Evolutionary conservation across 2,888 invertebrate species (phyloP).

Genomic region (Lampropteryx suffumata): DNA sequence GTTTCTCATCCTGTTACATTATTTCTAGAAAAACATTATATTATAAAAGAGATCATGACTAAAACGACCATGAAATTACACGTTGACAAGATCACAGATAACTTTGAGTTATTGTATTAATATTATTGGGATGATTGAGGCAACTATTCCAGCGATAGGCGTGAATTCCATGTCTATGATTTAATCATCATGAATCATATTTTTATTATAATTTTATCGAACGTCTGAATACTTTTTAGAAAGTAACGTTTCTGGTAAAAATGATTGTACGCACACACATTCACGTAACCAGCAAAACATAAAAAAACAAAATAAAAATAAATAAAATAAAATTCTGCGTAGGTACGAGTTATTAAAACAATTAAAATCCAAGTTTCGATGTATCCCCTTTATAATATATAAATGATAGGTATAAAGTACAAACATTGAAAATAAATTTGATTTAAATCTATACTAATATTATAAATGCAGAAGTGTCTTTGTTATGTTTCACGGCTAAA

Average conservation of each 20-base stretch:
- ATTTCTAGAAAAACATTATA: constrained; percentile 5
- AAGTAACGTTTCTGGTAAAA: constrained; percentile 26
- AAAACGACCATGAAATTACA: neutral
- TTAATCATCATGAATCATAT: constrained; percentile 17
- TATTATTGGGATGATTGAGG: constrained; percentile 16
- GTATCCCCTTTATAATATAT: too few relatives aligned
- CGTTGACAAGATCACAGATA: constrained; percentile 19
- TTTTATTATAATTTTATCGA: constrained; percentile 1
- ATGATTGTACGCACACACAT: constrained; percentile 18
- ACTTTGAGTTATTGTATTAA: constrained; percentile 30
- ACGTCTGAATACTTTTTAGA: constrained; percentile 14
- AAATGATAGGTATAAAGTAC: too few relatives aligned
- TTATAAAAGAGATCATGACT: neutral
- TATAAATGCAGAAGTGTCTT: too few relatives aligned
- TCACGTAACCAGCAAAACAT: constrained; percentile 28
- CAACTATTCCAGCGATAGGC: constrained; percentile 2
- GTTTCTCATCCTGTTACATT: constrained; percentile 16
- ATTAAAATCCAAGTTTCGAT: too few relatives aligned
- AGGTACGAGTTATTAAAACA: too few relatives aligned
- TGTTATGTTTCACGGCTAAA: too few relatives aligned
- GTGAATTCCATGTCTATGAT: too few relatives aligned
- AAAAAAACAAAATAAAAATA: too few relatives aligned
- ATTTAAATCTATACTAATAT: too few relatives aligned
- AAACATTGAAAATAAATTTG: too few relatives aligned
- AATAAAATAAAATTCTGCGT: too few relatives aligned